These are phyloP conservation scores for Isoperla grammatica DNA, from an alignment of 2,888 invertebrate species.

Conservation along the genomic window DNA sequence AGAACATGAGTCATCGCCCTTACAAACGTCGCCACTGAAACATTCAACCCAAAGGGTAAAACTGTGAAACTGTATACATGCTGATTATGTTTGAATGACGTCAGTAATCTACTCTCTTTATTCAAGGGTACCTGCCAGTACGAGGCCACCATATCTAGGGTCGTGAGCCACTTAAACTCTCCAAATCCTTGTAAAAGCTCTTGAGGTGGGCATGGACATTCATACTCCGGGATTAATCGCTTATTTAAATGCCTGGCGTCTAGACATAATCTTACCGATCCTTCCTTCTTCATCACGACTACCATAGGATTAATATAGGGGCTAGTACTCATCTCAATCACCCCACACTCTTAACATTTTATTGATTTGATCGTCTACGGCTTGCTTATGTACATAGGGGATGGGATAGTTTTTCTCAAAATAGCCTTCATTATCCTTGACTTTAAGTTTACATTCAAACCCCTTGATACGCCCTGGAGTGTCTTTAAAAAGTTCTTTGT, in stretches of 20 bases:
- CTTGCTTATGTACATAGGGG: neutral
- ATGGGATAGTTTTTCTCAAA: neutral
- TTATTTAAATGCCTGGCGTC: neutral
- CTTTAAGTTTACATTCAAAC: neutral
- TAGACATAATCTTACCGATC: neutral
- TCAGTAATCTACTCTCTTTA: neutral
- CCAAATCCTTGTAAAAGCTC: neutral
- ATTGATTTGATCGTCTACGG: neutral
- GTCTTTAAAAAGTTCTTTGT: neutral
- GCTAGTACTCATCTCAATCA: neutral
- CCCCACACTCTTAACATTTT: neutral
- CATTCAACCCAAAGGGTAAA: neutral
- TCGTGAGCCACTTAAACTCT: neutral
- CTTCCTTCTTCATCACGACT: neutral
- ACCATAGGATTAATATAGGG: conserved; percentile 1
- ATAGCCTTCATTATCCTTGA: neutral
- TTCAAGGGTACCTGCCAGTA: neutral
- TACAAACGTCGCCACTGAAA: neutral
- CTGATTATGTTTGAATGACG: neutral
- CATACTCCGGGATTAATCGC: neutral
- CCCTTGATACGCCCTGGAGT: neutral
- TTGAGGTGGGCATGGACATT: neutral
- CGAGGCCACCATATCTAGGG: neutral
- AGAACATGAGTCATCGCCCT: neutral
- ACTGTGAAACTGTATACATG: neutral